A percentile compares a stretch with the other conserved stretches of the same genome.
phyloP scores from a whole-genome alignment of 2,113 vertebrate species.

The Vulpes lagopus region DNA sequence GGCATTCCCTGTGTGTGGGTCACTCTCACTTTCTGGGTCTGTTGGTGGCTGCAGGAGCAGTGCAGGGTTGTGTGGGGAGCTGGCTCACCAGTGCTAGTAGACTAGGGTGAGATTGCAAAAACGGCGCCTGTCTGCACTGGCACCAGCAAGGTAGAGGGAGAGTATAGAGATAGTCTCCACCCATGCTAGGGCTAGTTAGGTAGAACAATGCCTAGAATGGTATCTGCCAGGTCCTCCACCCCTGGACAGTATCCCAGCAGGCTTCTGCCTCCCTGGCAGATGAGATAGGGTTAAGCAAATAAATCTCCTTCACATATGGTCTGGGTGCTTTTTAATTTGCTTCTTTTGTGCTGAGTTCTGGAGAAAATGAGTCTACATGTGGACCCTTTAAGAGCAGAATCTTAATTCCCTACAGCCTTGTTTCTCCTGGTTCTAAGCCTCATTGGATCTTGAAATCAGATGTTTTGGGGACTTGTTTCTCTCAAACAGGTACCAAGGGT shows the following conservation, averaged over 20 bases:
- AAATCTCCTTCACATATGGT: not conserved
- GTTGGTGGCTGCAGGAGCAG: not conserved
- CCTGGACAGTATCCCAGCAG: not conserved
- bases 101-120: not conserved
- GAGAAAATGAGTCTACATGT: not conserved
- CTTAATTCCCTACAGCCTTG: not conserved
- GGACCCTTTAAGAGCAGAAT: not conserved
- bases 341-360: not conserved
- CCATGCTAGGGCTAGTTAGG: not conserved
- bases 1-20: not conserved
- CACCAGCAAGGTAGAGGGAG: not conserved
- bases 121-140: not conserved
- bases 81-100: not conserved
- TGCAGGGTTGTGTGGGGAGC: not conserved
- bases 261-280: not conserved
- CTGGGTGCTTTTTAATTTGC: not conserved
- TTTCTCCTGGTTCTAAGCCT: not conserved
- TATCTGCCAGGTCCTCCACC: not conserved
- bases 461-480: not conserved
- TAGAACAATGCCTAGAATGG: not conserved
- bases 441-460: not conserved
- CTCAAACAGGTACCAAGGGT: not conserved
- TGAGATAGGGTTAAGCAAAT: not conserved
- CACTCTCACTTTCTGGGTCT: not conserved
- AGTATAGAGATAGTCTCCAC: not conserved